phyloP scores from a whole-genome alignment of 2,888 invertebrate genomes.

The Sinelater perroti region DNA sequence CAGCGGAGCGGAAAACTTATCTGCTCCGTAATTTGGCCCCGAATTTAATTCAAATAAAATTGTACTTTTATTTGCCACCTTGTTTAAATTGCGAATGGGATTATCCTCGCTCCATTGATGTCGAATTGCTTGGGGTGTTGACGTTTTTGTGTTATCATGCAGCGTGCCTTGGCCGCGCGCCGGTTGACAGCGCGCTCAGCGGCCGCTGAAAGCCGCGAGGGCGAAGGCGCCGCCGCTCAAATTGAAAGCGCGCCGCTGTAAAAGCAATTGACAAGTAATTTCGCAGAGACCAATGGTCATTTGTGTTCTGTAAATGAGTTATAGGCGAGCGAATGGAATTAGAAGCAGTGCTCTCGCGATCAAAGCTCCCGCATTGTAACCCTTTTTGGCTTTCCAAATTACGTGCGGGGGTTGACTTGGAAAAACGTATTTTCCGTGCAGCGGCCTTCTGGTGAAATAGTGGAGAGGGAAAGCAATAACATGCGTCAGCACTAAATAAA shows the following conservation, averaged over 20 bases:
- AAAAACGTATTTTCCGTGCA: too few relatives aligned
- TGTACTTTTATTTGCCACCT: slow-evolving; percentile 45
- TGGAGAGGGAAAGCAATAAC: too few relatives aligned
- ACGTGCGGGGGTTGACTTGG: background rate
- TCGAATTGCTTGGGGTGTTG: slow-evolving; percentile 53
- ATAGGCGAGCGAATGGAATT: slow-evolving; percentile 44
- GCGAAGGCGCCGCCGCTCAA: slow-evolving; percentile 25
- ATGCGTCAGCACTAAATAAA: too few relatives aligned
- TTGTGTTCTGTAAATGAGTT: slow-evolving; percentile 47
- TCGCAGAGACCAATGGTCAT: slow-evolving; percentile 49
- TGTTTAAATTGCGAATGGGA: slow-evolving; percentile 56
- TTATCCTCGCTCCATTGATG: slow-evolving; percentile 57
- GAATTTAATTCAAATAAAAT: slow-evolving; percentile 42
- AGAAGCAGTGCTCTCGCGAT: slow-evolving; percentile 42
- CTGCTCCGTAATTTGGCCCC: slow-evolving; percentile 39
- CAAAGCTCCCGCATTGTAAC: slow-evolving; percentile 35
- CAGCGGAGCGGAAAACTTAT: slow-evolving; percentile 44
- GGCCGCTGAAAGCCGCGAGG: slow-evolving; percentile 23
- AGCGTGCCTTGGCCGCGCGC: slow-evolving; percentile 25
- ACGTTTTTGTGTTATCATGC: slow-evolving; percentile 34
- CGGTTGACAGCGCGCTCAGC: background rate
- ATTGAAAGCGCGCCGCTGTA: slow-evolving; percentile 39
- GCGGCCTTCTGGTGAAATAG: too few relatives aligned
- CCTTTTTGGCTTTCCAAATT: slow-evolving; percentile 35
- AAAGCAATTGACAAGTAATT: slow-evolving; percentile 52